Evolutionary conservation across 92 coral and sea anemone species (phyloP).

Genomic region (Zoanthus gigantus): DNA sequence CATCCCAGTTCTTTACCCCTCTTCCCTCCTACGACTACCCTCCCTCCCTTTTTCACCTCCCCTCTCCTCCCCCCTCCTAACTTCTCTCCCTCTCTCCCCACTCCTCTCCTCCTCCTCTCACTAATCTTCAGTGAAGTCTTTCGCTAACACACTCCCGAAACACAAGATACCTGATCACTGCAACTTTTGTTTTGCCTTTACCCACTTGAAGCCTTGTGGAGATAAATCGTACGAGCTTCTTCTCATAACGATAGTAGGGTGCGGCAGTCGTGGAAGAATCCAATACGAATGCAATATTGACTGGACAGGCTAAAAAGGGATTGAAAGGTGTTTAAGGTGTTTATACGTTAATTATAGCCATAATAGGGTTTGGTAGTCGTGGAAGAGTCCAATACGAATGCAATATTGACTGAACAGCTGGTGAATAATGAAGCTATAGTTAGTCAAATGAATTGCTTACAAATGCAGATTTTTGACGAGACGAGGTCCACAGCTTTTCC

Average conservation of each 20-base stretch:
- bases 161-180: slow-evolving; percentile 5
- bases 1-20: too few species aligned
- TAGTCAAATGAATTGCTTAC: not conserved
- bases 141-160: not conserved
- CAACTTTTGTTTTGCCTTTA: not conserved
- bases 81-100: not conserved
- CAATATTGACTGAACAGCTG: slow-evolving; percentile 21
- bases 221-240: not conserved
- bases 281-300: slow-evolving; percentile 23
- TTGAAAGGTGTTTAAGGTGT: too few species aligned
- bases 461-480: slow-evolving; percentile 8
- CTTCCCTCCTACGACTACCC: too few species aligned
- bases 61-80: too few species aligned
- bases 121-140: not conserved
- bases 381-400: slow-evolving; percentile 32
- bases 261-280: not conserved
- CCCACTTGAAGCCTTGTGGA: not conserved
- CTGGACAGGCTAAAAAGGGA: slow-evolving; percentile 7
- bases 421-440: not conserved
- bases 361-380: not conserved
- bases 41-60: too few species aligned
- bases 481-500: not conserved
- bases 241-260: not conserved
- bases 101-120: too few species aligned
- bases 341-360: not conserved